Evolutionary conservation across 2,888 invertebrate species (phyloP).

Genomic region (Acanthopleura granulata): DNA sequence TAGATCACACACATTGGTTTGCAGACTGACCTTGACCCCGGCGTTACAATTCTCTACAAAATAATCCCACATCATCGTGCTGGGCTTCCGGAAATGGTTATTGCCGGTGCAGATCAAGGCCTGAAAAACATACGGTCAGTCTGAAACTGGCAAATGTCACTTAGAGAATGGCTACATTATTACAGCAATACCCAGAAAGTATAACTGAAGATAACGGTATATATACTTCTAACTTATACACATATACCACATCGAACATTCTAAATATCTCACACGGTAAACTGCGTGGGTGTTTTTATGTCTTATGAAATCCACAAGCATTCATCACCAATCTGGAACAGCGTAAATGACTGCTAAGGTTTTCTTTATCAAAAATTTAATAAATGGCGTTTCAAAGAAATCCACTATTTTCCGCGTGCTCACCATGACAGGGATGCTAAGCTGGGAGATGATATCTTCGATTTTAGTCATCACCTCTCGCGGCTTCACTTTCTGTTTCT

Average conservation of each 20-base stretch:
- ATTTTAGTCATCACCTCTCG: conserved; percentile 56
- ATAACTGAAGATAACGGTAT: too few relatives aligned
- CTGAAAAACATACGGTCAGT: conserved; percentile 35
- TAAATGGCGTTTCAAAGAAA: too few relatives aligned
- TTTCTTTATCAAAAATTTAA: too few relatives aligned
- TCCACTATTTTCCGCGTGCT: conserved; percentile 22
- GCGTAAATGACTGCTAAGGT: too few relatives aligned
- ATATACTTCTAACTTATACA: background rate
- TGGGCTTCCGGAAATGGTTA: conserved; percentile 66
- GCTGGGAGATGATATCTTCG: conserved; percentile 55
- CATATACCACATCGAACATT: background rate
- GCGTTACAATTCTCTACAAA: conserved; percentile 55
- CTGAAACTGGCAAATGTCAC: background rate
- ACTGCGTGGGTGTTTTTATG: background rate
- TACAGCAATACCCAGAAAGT: too few relatives aligned
- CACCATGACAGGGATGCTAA: conserved; percentile 58
- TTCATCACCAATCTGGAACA: background rate
- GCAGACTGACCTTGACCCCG: conserved; percentile 45
- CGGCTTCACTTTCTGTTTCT: conserved; percentile 60
- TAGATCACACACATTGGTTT: too few relatives aligned
- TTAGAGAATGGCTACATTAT: too few relatives aligned
- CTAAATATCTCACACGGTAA: background rate
- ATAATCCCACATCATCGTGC: conserved; percentile 64
- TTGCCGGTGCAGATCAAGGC: conserved; percentile 63
- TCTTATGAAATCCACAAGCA: background rate